A percentile compares a stretch with the other conserved stretches of the same genome.
Evolutionary conservation across 2,113 vertebrate genomes (phyloP).

Genomic region (Cariama cristata): DNA sequence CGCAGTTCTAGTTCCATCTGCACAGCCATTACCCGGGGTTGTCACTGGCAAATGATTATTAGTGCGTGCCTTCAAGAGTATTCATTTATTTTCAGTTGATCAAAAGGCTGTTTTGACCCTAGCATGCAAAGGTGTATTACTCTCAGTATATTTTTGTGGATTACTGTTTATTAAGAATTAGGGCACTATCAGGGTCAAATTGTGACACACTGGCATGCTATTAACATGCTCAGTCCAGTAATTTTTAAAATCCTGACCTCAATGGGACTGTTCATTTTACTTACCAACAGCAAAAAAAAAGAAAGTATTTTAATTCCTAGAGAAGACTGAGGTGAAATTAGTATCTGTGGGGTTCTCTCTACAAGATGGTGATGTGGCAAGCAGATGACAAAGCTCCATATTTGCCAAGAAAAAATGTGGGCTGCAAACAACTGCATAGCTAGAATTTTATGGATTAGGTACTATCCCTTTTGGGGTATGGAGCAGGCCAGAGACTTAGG

Average conservation of each 20-base stretch:
- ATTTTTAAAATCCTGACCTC: not conserved
- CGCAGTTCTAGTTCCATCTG: not conserved
- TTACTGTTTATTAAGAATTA: not conserved
- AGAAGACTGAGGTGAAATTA: not conserved
- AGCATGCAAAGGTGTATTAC: not conserved
- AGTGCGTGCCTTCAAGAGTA: accelerated
- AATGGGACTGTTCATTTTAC: not conserved
- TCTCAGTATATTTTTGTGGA: not conserved
- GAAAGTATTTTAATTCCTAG: not conserved
- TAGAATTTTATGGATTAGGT: not conserved
- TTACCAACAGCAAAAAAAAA: not conserved
- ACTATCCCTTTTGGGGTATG: no score
- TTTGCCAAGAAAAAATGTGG: not conserved
- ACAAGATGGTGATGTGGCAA: not conserved
- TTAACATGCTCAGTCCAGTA: not conserved
- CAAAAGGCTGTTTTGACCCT: not conserved
- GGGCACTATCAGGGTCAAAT: not conserved
- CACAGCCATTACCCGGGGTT: accelerated
- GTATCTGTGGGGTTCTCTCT: not conserved
- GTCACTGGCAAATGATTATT: not conserved
- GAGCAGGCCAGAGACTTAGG: not conserved
- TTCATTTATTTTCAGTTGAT: not conserved
- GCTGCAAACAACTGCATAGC: not conserved
- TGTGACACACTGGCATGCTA: not conserved
- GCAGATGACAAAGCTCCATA: not conserved